Conservation (phyloP, 2,888 invertebrate genomes). For the Leptinotarsa rubiginosa region DNA sequence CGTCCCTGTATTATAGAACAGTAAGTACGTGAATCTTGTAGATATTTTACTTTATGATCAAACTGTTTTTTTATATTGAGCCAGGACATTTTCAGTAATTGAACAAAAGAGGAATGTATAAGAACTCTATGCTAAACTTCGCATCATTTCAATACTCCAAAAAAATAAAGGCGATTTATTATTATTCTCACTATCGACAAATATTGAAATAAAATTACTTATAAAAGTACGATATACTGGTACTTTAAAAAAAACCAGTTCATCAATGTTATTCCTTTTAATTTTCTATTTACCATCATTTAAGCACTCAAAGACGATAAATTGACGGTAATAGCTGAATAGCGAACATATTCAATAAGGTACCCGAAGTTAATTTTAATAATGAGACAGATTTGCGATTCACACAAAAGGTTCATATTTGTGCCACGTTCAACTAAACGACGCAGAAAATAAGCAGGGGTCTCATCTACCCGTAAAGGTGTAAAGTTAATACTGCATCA, state of each 20-base stretch:
- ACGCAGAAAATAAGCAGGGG: constrained; percentile 65
- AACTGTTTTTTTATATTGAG: no score
- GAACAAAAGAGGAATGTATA: no score
- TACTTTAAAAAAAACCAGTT: background rate
- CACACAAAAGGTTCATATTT: constrained; percentile 47
- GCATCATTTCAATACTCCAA: no score
- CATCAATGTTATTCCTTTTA: constrained; percentile 27
- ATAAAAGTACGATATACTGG: no score
- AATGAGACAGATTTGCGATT: constrained; percentile 52
- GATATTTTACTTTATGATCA: no score
- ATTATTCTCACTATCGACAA: no score
- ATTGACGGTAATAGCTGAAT: constrained; percentile 51
- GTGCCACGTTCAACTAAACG: constrained; percentile 60
- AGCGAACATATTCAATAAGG: constrained; percentile 47
- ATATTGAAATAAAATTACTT: no score
- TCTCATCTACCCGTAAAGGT: constrained; percentile 59
- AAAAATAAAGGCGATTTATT: no score
- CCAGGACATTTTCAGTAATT: no score
- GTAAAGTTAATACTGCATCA: constrained; percentile 57
- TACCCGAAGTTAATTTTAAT: constrained; percentile 50
- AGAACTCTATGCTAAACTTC: no score
- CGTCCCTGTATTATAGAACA: no score
- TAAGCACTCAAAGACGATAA: constrained; percentile 56
- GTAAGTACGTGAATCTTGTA: no score
- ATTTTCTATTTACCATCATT: constrained; percentile 46